Conservation (phyloP, 2,888 invertebrate genomes). For the Lasioglossum lativentre region DNA sequence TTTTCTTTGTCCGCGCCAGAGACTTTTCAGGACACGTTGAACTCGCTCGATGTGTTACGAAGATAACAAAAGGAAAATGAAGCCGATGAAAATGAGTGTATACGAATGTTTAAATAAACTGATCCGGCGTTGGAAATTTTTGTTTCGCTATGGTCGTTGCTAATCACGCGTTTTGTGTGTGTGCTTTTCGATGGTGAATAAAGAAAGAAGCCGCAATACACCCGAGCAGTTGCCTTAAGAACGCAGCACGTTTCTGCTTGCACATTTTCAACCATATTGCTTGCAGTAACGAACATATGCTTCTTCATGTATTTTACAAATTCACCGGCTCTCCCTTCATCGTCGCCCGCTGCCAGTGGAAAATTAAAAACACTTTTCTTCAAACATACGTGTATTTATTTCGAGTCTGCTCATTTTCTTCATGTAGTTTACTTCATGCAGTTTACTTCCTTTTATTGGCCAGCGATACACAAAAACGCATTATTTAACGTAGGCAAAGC, state of each 20-base stretch:
- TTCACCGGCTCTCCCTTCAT: neutral
- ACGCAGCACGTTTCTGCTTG: neutral
- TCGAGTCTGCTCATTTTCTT: neutral
- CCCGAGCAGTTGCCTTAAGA: neutral
- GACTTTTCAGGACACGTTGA: neutral
- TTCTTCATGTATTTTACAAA: neutral
- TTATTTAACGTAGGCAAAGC: neutral
- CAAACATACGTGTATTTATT: neutral
- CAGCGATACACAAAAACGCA: neutral
- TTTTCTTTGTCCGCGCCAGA: neutral
- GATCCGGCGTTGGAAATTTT: neutral
- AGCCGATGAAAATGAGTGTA: neutral
- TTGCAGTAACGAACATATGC: neutral
- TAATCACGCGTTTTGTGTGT: neutral
- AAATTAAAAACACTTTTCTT: neutral
- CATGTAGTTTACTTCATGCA: neutral
- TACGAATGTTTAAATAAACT: neutral
- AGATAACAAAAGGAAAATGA: neutral
- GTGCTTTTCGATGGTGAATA: neutral
- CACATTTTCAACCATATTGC: neutral
- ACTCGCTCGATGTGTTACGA: neutral
- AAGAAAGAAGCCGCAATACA: neutral
- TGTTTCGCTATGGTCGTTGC: neutral
- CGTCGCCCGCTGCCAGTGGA: neutral
- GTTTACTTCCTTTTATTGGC: neutral